phyloP scores from a whole-genome alignment of 2,888 invertebrate species.

The Deilephila porcellus region DNA sequence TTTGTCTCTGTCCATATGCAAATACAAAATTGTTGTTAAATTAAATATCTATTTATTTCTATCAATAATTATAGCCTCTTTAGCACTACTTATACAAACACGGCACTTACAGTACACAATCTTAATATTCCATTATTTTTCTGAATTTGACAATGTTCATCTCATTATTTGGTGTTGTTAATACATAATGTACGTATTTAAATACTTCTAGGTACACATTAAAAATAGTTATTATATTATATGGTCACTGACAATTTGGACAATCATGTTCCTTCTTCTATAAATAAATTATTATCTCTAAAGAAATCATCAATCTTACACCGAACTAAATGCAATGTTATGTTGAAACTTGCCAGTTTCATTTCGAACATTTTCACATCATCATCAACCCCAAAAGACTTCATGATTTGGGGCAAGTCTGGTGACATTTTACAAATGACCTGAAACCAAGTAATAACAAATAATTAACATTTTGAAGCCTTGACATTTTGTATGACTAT shows the following conservation, averaged over 20 bases:
- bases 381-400: conserved; percentile 74
- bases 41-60: conserved; percentile 21
- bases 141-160: neutral
- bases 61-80: conserved; percentile 44
- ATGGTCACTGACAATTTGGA: conserved; percentile 29
- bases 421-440: conserved; percentile 87
- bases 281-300: conserved; percentile 82
- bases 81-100: conserved; percentile 43
- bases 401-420: conserved; percentile 82
- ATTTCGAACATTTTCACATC: conserved; percentile 68
- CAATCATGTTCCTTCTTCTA: conserved; percentile 49
- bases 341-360: conserved; percentile 73
- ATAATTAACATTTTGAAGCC: neutral
- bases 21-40: conserved; percentile 27
- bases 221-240: conserved; percentile 33
- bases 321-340: conserved; percentile 84
- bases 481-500: neutral
- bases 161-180: conserved; percentile 9
- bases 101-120: conserved; percentile 42
- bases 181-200: conserved; percentile 28
- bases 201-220: conserved; percentile 30
- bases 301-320: conserved; percentile 86
- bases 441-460: conserved; percentile 66
- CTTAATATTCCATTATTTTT: conserved; percentile 41
- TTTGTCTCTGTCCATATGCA: conserved; percentile 14